These are phyloP conservation scores for Phrynosoma platyrhinos DNA, from an alignment of 2,113 vertebrate species.

Conservation along the genomic window DNA sequence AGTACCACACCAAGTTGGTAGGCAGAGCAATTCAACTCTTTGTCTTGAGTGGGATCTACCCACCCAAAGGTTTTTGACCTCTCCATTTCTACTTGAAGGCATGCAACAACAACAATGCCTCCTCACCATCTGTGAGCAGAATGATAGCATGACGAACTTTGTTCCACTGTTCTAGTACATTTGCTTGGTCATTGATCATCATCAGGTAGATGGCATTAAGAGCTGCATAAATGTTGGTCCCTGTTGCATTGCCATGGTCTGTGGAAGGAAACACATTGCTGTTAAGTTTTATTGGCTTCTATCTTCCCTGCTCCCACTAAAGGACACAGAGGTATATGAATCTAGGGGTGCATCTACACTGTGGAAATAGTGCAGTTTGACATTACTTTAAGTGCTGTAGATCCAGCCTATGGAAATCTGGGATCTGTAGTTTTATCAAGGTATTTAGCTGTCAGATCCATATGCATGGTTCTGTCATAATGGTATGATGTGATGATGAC, in stretches of 20 bases:
- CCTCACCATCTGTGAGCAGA: constrained; percentile 85
- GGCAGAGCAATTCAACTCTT: background rate
- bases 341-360: no score
- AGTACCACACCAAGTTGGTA: no score
- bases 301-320: background rate
- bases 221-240: constrained; percentile 81
- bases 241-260: constrained; percentile 79
- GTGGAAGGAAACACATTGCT: constrained; percentile 4
- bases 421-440: no score
- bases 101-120: no score
- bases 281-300: background rate
- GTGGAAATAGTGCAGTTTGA: background rate
- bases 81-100: background rate
- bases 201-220: constrained; percentile 62
- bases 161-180: constrained; percentile 18
- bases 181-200: constrained; percentile 69
- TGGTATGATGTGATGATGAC: no score
- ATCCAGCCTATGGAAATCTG: no score
- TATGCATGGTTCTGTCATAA: no score
- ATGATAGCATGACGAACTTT: constrained; percentile 83
- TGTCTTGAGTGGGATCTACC: no score
- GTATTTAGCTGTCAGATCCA: no score
- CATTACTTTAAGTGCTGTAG: no score
- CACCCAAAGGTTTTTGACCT: background rate
- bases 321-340: no score